Conservation (phyloP, 2,797 vertebrate species). For the Lateolabrax maculatus region DNA sequence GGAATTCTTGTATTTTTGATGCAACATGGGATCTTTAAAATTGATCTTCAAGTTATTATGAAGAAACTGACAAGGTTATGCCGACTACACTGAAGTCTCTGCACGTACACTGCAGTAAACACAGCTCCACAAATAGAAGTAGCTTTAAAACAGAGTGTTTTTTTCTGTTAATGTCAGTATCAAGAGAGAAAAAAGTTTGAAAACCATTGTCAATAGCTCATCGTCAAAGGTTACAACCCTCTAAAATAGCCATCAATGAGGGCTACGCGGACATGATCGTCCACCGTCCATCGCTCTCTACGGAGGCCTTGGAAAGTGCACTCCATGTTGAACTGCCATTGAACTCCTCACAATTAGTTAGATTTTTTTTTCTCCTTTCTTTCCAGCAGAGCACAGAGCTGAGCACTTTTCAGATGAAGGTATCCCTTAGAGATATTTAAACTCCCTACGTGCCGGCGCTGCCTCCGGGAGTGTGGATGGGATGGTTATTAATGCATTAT, state of each 20-base stretch:
- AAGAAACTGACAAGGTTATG: slow-evolving; percentile 19
- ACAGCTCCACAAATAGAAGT: neutral
- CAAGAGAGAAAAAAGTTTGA: slow-evolving; percentile 35
- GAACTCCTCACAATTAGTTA: slow-evolving; percentile 78
- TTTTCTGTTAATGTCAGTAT: slow-evolving; percentile 36
- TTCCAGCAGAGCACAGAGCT: slow-evolving; percentile 63
- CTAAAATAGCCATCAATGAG: slow-evolving; percentile 52
- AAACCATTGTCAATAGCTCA: slow-evolving; percentile 49
- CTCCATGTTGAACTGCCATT: slow-evolving; percentile 78
- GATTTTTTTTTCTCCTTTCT: slow-evolving; percentile 45
- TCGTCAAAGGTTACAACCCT: slow-evolving; percentile 51
- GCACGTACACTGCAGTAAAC: neutral
- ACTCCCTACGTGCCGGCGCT: slow-evolving; percentile 68
- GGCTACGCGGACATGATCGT: slow-evolving; percentile 32
- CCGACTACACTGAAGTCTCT: neutral
- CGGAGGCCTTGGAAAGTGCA: slow-evolving; percentile 64
- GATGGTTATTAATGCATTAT: slow-evolving; percentile 87
- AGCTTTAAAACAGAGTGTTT: slow-evolving; percentile 9
- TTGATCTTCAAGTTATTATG: slow-evolving; percentile 11
- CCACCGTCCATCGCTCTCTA: slow-evolving; percentile 33
- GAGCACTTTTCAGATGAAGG: slow-evolving; percentile 78
- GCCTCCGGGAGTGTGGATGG: slow-evolving; percentile 78
- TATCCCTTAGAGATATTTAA: slow-evolving; percentile 83
- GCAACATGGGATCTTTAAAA: slow-evolving; percentile 8
- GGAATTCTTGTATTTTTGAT: slow-evolving; percentile 13